phyloP scores from a whole-genome alignment of 1,140 invertebrate genomes.

The Drosophila subpulchrella region DNA sequence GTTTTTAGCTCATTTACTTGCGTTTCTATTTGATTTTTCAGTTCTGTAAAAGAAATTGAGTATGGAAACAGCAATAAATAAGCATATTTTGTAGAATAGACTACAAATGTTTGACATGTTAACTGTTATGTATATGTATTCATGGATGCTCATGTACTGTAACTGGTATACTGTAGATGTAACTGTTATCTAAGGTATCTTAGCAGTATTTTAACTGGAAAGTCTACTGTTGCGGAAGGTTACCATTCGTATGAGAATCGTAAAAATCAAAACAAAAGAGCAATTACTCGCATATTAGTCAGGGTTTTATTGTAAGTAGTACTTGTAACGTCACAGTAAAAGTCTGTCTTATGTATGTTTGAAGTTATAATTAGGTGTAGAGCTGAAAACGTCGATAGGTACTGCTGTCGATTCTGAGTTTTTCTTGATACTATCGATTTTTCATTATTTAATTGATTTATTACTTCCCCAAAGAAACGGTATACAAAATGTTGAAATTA shows the following conservation, averaged over 20 bases:
- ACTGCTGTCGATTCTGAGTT: too few species aligned
- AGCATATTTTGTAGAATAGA: conserved; percentile 84
- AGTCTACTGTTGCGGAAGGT: neutral
- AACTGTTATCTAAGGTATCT: conserved; percentile 13
- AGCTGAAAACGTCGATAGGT: too few species aligned
- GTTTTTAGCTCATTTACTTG: conserved; percentile 97
- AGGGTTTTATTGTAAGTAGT: neutral
- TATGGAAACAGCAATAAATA: conserved; percentile 85
- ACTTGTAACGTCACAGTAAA: conserved; percentile 3
- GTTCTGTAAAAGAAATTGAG: conserved; percentile 89
- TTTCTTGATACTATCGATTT: too few species aligned
- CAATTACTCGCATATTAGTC: neutral
- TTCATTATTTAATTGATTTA: too few species aligned
- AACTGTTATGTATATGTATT: conserved; percentile 82
- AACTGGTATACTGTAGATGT: conserved; percentile 19
- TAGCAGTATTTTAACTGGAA: neutral
- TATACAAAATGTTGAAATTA: too few species aligned
- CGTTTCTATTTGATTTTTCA: conserved; percentile 97
- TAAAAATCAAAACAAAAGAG: conserved; percentile 3
- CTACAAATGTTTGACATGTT: conserved; percentile 77
- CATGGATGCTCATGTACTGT: conserved; percentile 58
- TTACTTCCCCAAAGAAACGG: too few species aligned
- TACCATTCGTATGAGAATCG: neutral
- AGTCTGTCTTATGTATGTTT: conserved; percentile 3
- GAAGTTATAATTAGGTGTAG: conserved; percentile 16